Evolutionary conservation across 2,888 invertebrate genomes (phyloP), one percentile per base, ranked within the genome.

Genomic region (Thecocarcelia acutangulata): DNA sequence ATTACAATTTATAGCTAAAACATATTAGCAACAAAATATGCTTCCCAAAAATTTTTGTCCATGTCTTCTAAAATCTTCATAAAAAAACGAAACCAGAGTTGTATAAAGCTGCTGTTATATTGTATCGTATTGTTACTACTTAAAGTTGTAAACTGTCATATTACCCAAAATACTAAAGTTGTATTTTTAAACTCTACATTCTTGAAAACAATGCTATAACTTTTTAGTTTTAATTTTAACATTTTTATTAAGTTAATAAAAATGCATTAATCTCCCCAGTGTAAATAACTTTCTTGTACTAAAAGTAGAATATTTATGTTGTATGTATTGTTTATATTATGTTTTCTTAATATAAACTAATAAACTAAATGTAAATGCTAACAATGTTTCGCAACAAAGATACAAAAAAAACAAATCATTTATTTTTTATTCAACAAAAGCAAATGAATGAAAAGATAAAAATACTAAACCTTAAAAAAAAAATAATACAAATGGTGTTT

Each of bases 181-280:
- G 44, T 64, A 40, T 40, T 59, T 40, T 2, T 12, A 21, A 59
- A 52, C 15, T 64, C 40, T 48, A 76, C 21, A 46, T 37, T 72
- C 42, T 72, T 42, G 21, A 13, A 33, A 33, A 44, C 37, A 19
- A 46, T 28, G 15, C 9, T 8, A 11, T 11, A 33, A 12, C 12
- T 44, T 33, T 52, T 56, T 42, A 28, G 40, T 44, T 59, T 52
- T 24, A 5, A 54, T 69, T 69, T 28, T 40, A 63, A 5, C 24
- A 73, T 82, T 75, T 82, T 82, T 78, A 78, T 82, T 82, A 78
- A 82, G 78, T 78, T 82, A 82, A 82, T 82, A 78, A 82, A 82
- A 82, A 77, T 74, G 56, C n/a, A 74, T 11, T 13, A 59, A 33
- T 54, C 13, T 12, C 28, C 17, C 33, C 58, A n/a, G 40, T 73